A percentile compares a stretch with the other conserved stretches of the same genome.
These are phyloP conservation scores for Amblyornis subalaris DNA, from an alignment of 2,113 vertebrate genomes.

Conservation along the genomic window DNA sequence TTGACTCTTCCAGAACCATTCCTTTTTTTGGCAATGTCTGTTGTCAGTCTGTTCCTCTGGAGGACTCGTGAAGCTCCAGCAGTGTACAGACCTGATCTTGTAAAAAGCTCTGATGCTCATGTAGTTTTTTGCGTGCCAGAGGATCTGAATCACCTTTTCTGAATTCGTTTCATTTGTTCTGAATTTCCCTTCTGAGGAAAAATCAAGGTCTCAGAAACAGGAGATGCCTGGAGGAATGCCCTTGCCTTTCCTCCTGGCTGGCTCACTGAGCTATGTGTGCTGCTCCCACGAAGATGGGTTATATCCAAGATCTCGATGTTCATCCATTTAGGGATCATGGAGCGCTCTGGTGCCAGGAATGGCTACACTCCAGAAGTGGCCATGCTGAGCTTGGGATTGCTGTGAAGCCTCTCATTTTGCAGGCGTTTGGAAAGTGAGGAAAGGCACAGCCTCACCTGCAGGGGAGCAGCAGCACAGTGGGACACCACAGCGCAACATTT, in stretches of 20 bases:
- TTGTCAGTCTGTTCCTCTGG: background rate
- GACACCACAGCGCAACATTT: background rate
- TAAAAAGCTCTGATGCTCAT: background rate
- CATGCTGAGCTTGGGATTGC: background rate
- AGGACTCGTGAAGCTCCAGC: accelerated
- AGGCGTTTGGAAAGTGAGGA: background rate
- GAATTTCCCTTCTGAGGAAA: background rate
- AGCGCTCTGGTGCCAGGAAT: background rate
- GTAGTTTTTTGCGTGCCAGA: background rate
- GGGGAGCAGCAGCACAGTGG: background rate
- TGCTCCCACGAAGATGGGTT: background rate
- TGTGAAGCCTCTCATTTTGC: background rate
- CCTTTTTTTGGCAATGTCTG: background rate
- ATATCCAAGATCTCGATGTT: background rate
- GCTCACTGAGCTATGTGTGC: background rate
- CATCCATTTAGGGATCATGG: background rate
- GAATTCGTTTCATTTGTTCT: background rate
- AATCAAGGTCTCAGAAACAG: background rate
- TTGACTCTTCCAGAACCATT: background rate
- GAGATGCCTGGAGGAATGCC: background rate
- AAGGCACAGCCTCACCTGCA: background rate
- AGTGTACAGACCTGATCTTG: background rate
- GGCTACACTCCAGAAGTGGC: background rate
- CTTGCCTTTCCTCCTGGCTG: background rate
- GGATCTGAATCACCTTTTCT: background rate